Percentiles rank a stretch among this genome's conserved stretches.
phyloP scores from a whole-genome alignment of 2,113 vertebrate genomes.

The Bubo bubo region DNA sequence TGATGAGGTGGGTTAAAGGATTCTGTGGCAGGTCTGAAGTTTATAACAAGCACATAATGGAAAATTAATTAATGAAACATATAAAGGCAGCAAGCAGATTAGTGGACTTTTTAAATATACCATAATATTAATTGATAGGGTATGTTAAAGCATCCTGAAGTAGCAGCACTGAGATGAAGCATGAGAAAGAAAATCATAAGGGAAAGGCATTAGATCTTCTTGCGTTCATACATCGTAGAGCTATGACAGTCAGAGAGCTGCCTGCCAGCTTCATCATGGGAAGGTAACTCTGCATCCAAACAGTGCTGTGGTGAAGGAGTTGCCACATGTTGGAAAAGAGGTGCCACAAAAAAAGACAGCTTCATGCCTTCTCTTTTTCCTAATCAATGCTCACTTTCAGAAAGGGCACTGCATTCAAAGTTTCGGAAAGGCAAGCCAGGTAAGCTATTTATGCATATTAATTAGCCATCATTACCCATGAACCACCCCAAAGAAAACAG shows the following conservation, averaged over 20 bases:
- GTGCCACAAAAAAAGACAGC: neutral
- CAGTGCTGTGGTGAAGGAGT: neutral
- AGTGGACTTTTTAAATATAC: neutral
- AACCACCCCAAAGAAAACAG: conserved; percentile 20
- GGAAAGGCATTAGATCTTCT: neutral
- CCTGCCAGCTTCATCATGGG: neutral
- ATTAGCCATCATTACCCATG: conserved; percentile 22
- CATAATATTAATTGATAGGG: neutral
- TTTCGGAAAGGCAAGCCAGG: neutral
- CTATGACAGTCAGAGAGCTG: neutral
- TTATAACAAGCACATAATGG: neutral
- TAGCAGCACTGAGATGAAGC: neutral
- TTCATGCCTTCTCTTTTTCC: neutral
- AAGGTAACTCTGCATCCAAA: neutral
- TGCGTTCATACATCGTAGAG: neutral
- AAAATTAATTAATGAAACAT: neutral
- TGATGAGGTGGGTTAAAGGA: neutral
- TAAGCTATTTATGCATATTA: neutral
- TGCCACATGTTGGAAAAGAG: neutral
- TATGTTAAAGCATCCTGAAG: neutral
- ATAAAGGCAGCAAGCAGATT: neutral
- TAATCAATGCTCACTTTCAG: neutral
- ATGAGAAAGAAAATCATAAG: neutral
- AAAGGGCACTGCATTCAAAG: neutral
- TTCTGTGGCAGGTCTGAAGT: neutral